Evolutionary conservation across 2,797 vertebrate species (phyloP).

Genomic region (Hoplostethus atlanticus): DNA sequence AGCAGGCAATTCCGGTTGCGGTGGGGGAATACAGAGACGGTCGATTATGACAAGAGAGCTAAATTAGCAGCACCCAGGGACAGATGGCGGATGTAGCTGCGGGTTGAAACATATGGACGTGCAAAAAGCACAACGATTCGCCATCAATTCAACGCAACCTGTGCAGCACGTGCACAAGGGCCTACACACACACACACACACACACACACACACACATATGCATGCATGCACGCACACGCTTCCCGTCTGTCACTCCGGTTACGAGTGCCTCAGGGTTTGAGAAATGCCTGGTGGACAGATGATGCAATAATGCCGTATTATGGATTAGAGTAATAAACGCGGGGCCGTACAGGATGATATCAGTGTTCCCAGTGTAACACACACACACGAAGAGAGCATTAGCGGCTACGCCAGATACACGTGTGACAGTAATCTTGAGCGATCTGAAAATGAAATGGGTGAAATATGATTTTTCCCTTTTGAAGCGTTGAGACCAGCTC

Average conservation of each 20-base stretch:
- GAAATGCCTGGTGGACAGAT: constrained; percentile 75
- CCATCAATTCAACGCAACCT: constrained; percentile 79
- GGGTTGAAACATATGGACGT: constrained; percentile 79
- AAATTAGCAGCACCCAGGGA: constrained; percentile 74
- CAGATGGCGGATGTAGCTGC: constrained; percentile 81
- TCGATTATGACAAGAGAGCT: constrained; percentile 67
- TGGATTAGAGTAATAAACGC: constrained; percentile 71
- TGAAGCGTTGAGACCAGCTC: constrained; percentile 43
- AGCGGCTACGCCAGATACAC: constrained; percentile 46
- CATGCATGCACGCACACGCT: constrained; percentile 36
- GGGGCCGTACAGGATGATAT: constrained; percentile 51
- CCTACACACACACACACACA: background rate
- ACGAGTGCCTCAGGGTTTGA: constrained; percentile 68
- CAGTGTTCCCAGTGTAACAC: constrained; percentile 40
- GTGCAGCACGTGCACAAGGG: constrained; percentile 58
- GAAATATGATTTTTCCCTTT: constrained; percentile 36
- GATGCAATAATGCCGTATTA: constrained; percentile 79
- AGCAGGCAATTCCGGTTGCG: constrained; percentile 29
- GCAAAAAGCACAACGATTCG: constrained; percentile 68
- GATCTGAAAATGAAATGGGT: constrained; percentile 60
- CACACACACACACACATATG: constrained; percentile 15
- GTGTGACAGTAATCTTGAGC: constrained; percentile 57
- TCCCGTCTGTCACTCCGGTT: constrained; percentile 70
- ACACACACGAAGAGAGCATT: constrained; percentile 34
- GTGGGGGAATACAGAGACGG: constrained; percentile 62